phyloP scores from a whole-genome alignment of 2,113 vertebrate species.

The Numida meleagris region DNA sequence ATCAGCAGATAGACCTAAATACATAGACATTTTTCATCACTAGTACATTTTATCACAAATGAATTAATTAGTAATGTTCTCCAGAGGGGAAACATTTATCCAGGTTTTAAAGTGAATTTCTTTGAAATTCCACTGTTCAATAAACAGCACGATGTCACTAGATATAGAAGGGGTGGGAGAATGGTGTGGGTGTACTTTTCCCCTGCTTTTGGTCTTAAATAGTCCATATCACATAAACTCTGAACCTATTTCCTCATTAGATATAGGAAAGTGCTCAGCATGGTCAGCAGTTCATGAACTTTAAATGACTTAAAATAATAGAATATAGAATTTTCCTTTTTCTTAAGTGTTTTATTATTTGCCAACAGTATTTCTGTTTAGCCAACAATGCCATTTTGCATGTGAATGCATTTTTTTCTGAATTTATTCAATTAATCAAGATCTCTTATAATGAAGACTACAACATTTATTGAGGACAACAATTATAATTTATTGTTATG shows the following conservation, averaged over 20 bases:
- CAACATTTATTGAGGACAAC: not conserved
- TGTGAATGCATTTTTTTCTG: not conserved
- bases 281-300: not conserved
- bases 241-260: not conserved
- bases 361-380: not conserved
- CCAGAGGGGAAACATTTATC: conserved; percentile 7
- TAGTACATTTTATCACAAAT: conserved; percentile 49
- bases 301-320: not conserved
- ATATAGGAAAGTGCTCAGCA: not conserved
- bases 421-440: not conserved
- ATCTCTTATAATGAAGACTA: not conserved
- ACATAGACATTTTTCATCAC: conserved; percentile 16
- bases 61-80: conserved; percentile 58
- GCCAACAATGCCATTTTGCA: not conserved
- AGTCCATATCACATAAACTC: not conserved
- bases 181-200: not conserved
- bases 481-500: not conserved
- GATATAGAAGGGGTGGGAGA: not conserved
- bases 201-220: not conserved
- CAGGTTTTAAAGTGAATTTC: not conserved
- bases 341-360: not conserved
- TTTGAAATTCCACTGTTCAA: not conserved
- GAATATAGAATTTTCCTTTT: not conserved
- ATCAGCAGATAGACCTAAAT: conserved; percentile 51
- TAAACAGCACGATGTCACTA: not conserved